Percentiles rank a stretch among this genome's conserved stretches.
Conservation (phyloP, 2,797 vertebrate species). For the Thalassophryne amazonica region DNA sequence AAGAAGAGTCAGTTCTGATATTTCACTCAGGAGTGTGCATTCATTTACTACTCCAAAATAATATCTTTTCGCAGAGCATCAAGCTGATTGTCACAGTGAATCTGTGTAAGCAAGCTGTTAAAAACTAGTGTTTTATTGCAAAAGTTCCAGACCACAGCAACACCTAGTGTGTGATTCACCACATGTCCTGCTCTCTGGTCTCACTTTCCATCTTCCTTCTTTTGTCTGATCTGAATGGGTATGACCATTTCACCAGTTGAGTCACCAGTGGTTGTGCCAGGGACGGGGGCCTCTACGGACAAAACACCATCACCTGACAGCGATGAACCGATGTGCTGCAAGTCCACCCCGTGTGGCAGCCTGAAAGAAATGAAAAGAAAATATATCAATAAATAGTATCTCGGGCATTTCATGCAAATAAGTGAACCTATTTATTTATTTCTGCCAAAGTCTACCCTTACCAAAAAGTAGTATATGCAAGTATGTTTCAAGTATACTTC, state of each 20-base stretch:
- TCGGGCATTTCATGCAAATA: background rate
- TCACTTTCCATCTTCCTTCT: constrained; percentile 44
- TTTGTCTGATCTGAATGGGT: constrained; percentile 69
- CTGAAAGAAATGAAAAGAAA: constrained; percentile 39
- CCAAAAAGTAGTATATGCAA: too few relatives aligned
- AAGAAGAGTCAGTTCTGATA: too few relatives aligned
- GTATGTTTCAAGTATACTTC: too few relatives aligned
- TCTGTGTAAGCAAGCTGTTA: background rate
- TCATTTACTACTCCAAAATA: too few relatives aligned
- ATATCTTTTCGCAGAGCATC: background rate
- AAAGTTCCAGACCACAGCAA: background rate
- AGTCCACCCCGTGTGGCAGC: constrained; percentile 72
- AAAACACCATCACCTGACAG: constrained; percentile 73
- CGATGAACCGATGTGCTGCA: constrained; percentile 68
- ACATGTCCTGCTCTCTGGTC: background rate
- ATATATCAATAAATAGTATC: background rate
- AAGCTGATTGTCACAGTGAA: constrained; percentile 3
- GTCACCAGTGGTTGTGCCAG: constrained; percentile 15
- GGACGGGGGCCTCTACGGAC: constrained; percentile 69
- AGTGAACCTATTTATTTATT: background rate
- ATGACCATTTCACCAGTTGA: constrained; percentile 59
- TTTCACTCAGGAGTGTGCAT: too few relatives aligned
- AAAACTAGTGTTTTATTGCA: background rate
- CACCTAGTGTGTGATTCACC: background rate
- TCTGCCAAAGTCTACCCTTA: background rate